Percentiles rank a stretch among this genome's conserved stretches.
These are phyloP conservation scores for Urocynchramus pylzowi DNA, from an alignment of 2,113 vertebrate genomes.

Conservation along the genomic window DNA sequence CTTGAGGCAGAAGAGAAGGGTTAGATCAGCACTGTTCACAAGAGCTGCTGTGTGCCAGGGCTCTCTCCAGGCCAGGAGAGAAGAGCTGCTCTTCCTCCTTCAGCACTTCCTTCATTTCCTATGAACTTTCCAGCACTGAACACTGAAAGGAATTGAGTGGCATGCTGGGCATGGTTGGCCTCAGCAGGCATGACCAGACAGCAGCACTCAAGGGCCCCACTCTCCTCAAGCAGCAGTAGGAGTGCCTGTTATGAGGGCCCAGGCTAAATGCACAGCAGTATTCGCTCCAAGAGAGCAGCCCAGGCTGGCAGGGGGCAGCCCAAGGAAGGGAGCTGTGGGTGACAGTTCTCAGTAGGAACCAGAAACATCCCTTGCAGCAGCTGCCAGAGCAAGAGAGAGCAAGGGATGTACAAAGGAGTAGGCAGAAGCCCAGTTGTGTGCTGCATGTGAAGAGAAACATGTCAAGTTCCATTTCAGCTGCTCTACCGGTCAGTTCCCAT, in stretches of 20 bases:
- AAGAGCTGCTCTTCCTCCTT: neutral
- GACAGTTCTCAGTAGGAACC: neutral
- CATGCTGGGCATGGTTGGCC: rapidly evolving
- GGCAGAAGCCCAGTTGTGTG: rapidly evolving
- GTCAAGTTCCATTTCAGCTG: rapidly evolving
- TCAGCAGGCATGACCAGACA: neutral
- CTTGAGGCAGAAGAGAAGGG: neutral
- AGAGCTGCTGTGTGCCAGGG: rapidly evolving
- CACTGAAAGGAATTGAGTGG: neutral
- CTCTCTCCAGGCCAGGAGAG: neutral
- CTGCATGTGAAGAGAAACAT: neutral
- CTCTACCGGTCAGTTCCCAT: neutral
- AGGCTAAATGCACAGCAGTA: neutral
- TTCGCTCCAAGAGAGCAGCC: rapidly evolving
- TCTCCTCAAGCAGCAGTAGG: neutral
- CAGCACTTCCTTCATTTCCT: neutral
- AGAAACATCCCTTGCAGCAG: neutral
- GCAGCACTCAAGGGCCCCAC: neutral
- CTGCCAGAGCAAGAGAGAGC: neutral
- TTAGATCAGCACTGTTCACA: neutral
- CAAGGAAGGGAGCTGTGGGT: neutral
- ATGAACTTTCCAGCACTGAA: neutral
- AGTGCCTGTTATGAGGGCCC: neutral
- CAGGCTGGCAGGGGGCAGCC: neutral
- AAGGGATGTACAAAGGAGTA: neutral